A percentile compares a stretch with the other conserved stretches of the same genome.
Conservation (phyloP, 1,140 invertebrate species). For the Pomacea maculata region DNA sequence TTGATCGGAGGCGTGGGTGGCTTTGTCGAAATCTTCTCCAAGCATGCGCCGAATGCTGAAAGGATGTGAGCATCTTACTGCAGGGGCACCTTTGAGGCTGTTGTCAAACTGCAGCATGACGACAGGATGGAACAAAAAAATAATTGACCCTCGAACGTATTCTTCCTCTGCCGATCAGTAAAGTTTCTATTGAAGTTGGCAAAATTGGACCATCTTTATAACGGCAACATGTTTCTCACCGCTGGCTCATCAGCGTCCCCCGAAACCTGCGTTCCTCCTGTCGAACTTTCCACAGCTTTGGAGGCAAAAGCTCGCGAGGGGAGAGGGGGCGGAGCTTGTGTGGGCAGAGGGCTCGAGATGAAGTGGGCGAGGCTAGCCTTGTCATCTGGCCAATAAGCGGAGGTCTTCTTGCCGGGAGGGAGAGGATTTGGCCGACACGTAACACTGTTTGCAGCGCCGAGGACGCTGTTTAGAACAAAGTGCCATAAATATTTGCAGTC, state of each 20-base stretch:
- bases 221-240: too few species aligned
- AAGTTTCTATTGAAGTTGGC: too few species aligned
- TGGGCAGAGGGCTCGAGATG: too few species aligned
- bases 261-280: too few species aligned
- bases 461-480: slow-evolving; percentile 23
- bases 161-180: too few species aligned
- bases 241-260: too few species aligned
- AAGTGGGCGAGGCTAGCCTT: slow-evolving; percentile 7
- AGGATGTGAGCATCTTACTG: slow-evolving; percentile 18
- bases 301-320: too few species aligned
- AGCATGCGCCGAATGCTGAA: slow-evolving; percentile 49
- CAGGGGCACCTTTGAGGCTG: neutral
- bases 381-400: neutral
- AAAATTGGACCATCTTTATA: too few species aligned
- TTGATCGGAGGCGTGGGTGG: neutral
- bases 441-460: slow-evolving; percentile 17
- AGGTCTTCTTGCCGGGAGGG: neutral
- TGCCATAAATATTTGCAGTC: slow-evolving; percentile 29
- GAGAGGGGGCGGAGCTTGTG: slow-evolving; percentile 1
- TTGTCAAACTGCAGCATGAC: slow-evolving; percentile 11
- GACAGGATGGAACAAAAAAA: neutral
- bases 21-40: slow-evolving; percentile 36
- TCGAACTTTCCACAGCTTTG: too few species aligned
- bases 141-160: too few species aligned
- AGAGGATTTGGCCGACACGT: neutral